Percentiles rank a stretch among this genome's conserved stretches.
These are phyloP conservation scores for Dicyrtoma fusca DNA, from an alignment of 2,888 invertebrate species.

Conservation along the genomic window DNA sequence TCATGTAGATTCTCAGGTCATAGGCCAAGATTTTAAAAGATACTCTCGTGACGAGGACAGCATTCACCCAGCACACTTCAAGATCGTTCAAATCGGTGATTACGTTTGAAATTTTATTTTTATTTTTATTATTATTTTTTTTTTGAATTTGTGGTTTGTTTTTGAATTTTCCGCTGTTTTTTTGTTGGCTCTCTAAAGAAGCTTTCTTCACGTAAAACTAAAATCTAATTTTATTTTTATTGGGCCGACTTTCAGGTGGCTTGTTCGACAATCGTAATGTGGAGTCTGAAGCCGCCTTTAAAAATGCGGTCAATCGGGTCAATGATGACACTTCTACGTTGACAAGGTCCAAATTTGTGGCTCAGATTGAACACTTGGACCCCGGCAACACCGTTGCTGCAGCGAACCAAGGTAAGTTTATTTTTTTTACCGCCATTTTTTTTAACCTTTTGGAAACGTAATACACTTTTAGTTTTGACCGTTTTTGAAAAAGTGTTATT, in stretches of 20 bases:
- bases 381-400: constrained; percentile 87
- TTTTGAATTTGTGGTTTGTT: neutral
- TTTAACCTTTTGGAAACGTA: too few species aligned
- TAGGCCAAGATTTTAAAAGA: too few species aligned
- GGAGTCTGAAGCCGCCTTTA: constrained; percentile 82
- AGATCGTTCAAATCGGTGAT: neutral
- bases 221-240: neutral
- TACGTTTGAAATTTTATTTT: neutral
- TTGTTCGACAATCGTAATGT: constrained; percentile 67
- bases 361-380: constrained; percentile 85
- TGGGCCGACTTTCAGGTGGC: constrained; percentile 61
- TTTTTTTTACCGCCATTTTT: neutral
- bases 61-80: too few species aligned
- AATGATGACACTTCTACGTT: constrained; percentile 81
- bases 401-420: constrained; percentile 25
- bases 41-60: too few species aligned
- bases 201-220: neutral
- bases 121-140: neutral
- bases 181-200: neutral
- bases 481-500: neutral
- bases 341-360: constrained; percentile 82
- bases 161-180: neutral
- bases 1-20: too few species aligned
- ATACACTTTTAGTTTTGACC: too few species aligned
- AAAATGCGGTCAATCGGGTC: constrained; percentile 88